Evolutionary conservation across 2,113 vertebrate genomes (phyloP).

Genomic region (Fulmarus glacialis): DNA sequence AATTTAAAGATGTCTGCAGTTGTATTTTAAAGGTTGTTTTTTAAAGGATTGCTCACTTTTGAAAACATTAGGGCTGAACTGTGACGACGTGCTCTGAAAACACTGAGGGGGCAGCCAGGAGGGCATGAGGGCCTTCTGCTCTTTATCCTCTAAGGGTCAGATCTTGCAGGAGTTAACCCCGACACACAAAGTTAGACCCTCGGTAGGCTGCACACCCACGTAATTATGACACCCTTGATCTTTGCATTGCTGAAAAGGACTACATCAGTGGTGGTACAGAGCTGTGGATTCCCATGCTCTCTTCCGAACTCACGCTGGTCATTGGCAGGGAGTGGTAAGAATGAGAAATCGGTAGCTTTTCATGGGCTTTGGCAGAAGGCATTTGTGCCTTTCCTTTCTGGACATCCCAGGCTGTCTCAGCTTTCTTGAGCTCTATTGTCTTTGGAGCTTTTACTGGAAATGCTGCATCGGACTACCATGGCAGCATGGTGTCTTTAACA

Average conservation of each 20-base stretch:
- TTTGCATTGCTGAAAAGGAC: not conserved
- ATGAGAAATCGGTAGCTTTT: not conserved
- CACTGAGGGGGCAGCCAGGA: not conserved
- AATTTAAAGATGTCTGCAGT: not conserved
- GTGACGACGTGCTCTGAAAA: not conserved
- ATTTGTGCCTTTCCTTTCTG: not conserved
- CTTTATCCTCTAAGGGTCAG: not conserved
- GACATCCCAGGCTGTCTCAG: not conserved
- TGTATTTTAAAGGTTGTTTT: not conserved
- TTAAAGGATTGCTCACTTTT: not conserved
- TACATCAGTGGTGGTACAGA: not conserved
- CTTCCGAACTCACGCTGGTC: not conserved
- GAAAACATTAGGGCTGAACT: not conserved
- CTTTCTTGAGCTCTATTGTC: not conserved
- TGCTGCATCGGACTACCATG: fast-evolving
- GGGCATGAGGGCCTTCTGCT: not conserved
- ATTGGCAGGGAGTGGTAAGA: not conserved
- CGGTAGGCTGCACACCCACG: fast-evolving
- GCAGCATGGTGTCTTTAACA: not conserved
- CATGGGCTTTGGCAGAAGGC: not conserved
- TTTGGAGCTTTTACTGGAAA: not conserved
- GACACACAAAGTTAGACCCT: not conserved
- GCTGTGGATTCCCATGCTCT: not conserved
- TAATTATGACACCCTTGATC: not conserved
- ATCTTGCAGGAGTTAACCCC: not conserved